Base-by-base conservation (phyloP, 2,888 invertebrate species). In the Polymixis lichenea region DNA sequence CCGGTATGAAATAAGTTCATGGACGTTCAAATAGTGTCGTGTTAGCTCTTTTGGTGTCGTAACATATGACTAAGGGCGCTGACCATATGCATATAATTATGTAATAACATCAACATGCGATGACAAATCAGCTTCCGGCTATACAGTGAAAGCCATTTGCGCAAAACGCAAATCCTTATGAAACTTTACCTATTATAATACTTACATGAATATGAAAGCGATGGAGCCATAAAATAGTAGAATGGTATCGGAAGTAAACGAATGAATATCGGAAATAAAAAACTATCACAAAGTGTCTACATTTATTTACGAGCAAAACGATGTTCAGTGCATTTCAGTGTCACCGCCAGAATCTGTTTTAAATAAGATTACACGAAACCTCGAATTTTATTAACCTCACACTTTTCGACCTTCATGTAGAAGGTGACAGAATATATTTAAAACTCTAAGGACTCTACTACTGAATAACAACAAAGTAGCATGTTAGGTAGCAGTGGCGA, bases 1-100 rank as follows among this genome's bases (percentile, higher is more conserved):
- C 60, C 53, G 65, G 51, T 72, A 61, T 61, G 32, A 55, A 82
- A 73, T 60, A 62, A 86, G 83, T 86, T 86, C 72, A 82, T 32
- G 83, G 83, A 77, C 78, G 55, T 68, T 51, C 51, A 56, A 56
- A 73, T 9, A n/a, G 8, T 32, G 66, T 49, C 28, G 25, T 67
- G 32, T 55, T 73, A 32, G 19, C 15, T 69, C 32, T 78, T 60
- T 49, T 43, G 19, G 17, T 79, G 55, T 60, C 49, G 67, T 80
- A 83, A 78, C 8, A 51, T 19, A 46, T 83, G 84, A 83, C 61
- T 78, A 83, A 67, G 53, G 67, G 58, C 53, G 32, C 58, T 53
- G 72, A n/a, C 25, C 38, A 69, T 53, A 49, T 38, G 25, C 43
- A 15, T 19, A 15, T n/a, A 0, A 38, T 75, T 82, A 61, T 58